These are phyloP conservation scores for Trialeurodes vaporariorum DNA, from an alignment of 1,140 invertebrate species.

Conservation along the genomic window DNA sequence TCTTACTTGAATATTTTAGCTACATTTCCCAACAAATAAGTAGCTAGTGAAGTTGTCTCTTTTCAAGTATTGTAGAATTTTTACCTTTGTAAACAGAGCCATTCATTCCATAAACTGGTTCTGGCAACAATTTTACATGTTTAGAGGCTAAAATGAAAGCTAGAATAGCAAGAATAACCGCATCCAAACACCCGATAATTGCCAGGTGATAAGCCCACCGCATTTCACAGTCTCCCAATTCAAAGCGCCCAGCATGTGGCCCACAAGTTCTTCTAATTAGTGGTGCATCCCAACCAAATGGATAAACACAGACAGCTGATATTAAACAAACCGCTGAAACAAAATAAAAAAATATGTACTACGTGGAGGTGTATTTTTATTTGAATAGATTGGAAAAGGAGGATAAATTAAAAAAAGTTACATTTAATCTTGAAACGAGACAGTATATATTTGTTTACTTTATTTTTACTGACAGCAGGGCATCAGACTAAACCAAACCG, in stretches of 20 bases:
- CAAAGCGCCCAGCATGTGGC: slow-evolving; percentile 57
- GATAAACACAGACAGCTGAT: slow-evolving; percentile 77
- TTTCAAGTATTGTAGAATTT: no score
- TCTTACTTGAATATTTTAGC: no score
- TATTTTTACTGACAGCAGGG: no score
- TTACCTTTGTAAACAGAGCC: slow-evolving; percentile 17
- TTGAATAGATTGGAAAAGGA: background rate
- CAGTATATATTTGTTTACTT: no score
- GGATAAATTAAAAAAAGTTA: background rate
- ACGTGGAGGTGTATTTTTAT: no score
- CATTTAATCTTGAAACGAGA: background rate
- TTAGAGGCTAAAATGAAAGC: slow-evolving; percentile 88
- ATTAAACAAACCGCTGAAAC: slow-evolving; percentile 69
- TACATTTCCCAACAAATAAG: no score
- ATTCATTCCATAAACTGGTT: slow-evolving; percentile 51
- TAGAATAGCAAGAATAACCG: slow-evolving; percentile 72
- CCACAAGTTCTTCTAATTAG: slow-evolving; percentile 78
- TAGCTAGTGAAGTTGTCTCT: no score
- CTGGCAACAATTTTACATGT: slow-evolving; percentile 70
- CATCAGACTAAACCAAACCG: no score
- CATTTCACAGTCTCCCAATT: slow-evolving; percentile 69
- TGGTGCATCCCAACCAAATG: slow-evolving; percentile 79
- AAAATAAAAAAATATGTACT: slow-evolving; percentile 20
- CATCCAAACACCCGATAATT: slow-evolving; percentile 83
- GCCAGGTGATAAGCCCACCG: slow-evolving; percentile 92